These are phyloP conservation scores for Ophion obscuratus DNA, from an alignment of 2,888 invertebrate genomes.

Conservation along the genomic window DNA sequence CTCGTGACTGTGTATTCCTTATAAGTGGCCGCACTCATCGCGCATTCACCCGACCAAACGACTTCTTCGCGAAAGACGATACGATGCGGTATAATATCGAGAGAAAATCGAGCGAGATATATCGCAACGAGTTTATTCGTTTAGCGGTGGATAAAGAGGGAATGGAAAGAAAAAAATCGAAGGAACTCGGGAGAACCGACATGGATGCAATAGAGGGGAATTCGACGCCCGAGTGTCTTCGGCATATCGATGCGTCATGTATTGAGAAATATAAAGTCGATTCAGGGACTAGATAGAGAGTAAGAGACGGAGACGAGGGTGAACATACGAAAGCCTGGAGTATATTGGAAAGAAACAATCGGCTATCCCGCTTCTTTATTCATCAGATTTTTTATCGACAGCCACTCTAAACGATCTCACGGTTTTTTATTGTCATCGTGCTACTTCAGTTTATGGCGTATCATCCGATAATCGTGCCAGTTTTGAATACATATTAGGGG, in stretches of 20 bases:
- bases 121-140: conserved; percentile 58
- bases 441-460: not conserved
- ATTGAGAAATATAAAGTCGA: conserved; percentile 62
- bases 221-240: conserved; percentile 29
- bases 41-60: conserved; percentile 11
- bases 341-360: conserved; percentile 10
- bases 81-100: conserved; percentile 54
- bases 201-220: conserved; percentile 41
- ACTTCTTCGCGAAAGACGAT: conserved; percentile 37
- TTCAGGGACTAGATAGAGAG: not conserved
- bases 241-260: conserved; percentile 59
- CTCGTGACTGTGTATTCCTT: conserved; percentile 76
- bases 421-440: not conserved
- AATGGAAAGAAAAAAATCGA: conserved; percentile 32
- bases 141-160: conserved; percentile 34
- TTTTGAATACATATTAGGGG: not conserved
- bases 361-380: conserved; percentile 7
- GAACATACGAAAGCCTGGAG: not conserved
- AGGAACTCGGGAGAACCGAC: conserved; percentile 16
- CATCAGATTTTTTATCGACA: conserved; percentile 38
- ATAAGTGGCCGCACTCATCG: conserved; percentile 74
- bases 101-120: conserved; percentile 37
- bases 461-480: not conserved
- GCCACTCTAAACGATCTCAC: conserved; percentile 15
- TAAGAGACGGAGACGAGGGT: not conserved